phyloP scores from a whole-genome alignment of 1,140 invertebrate genomes.

The Diachasma alloeum region DNA sequence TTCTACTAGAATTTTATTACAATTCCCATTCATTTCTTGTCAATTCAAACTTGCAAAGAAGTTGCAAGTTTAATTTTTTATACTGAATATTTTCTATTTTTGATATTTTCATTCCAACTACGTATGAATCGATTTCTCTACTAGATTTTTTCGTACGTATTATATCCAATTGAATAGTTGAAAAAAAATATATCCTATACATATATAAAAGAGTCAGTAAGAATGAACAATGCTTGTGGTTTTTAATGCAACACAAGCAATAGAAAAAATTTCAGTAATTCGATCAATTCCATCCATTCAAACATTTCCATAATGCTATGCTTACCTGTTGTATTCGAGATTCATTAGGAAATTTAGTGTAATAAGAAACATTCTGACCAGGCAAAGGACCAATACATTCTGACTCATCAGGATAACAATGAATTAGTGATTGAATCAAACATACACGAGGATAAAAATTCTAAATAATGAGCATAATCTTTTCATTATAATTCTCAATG shows the following conservation, averaged over 20 bases:
- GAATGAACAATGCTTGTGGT: not conserved
- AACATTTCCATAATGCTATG: not conserved
- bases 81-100: too few species aligned
- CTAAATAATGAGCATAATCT: not conserved
- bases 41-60: too few species aligned
- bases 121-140: too few species aligned
- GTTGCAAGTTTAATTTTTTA: too few species aligned
- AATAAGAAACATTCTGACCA: conserved; percentile 21
- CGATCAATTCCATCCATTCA: not conserved
- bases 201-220: not conserved
- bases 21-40: too few species aligned
- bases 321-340: not conserved
- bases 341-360: not conserved
- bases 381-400: not conserved
- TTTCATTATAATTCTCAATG: not conserved
- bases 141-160: not conserved
- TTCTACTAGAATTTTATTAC: too few species aligned
- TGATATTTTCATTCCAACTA: too few species aligned
- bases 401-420: not conserved
- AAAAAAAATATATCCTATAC: too few species aligned
- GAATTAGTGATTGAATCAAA: not conserved
- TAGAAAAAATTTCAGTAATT: not conserved
- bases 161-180: too few species aligned
- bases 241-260: not conserved
- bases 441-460: not conserved